A percentile compares a stretch with the other conserved stretches of the same genome.
These are phyloP conservation scores for Troides aeacus DNA, from an alignment of 2,888 invertebrate genomes.

Conservation along the genomic window DNA sequence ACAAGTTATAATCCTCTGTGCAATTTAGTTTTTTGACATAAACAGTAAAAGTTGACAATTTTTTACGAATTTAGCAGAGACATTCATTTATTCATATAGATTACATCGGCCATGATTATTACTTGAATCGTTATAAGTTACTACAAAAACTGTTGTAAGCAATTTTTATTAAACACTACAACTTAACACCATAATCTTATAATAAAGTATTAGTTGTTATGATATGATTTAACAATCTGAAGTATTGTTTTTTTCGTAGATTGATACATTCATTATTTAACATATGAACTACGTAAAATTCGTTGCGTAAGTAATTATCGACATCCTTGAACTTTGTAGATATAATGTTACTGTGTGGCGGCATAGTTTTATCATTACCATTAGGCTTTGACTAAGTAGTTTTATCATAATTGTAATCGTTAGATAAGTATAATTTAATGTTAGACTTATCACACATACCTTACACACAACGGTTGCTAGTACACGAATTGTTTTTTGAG, in stretches of 20 bases:
- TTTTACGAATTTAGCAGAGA: no score
- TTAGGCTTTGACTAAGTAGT: conserved; percentile 1
- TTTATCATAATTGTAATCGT: conserved; percentile 22
- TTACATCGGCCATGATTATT: no score
- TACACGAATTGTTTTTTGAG: background rate
- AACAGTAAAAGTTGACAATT: no score
- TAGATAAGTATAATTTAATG: conserved; percentile 11
- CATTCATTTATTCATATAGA: no score
- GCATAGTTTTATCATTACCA: background rate
- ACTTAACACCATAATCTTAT: background rate
- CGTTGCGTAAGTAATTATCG: background rate
- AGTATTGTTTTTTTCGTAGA: background rate
- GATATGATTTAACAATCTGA: background rate
- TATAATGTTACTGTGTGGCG: background rate
- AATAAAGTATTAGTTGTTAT: background rate
- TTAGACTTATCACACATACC: conserved; percentile 14
- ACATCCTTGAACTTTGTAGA: conserved; percentile 16
- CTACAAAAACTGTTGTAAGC: background rate
- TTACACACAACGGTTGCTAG: conserved; percentile 15
- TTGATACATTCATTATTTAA: conserved; percentile 1
- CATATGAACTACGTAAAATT: background rate
- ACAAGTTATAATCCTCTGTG: no score
- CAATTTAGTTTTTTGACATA: no score
- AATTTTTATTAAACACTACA: background rate
- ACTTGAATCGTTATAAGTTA: no score